These are phyloP conservation scores for Phylloscopus collybita DNA, from an alignment of 2,797 vertebrate genomes.

Conservation along the genomic window DNA sequence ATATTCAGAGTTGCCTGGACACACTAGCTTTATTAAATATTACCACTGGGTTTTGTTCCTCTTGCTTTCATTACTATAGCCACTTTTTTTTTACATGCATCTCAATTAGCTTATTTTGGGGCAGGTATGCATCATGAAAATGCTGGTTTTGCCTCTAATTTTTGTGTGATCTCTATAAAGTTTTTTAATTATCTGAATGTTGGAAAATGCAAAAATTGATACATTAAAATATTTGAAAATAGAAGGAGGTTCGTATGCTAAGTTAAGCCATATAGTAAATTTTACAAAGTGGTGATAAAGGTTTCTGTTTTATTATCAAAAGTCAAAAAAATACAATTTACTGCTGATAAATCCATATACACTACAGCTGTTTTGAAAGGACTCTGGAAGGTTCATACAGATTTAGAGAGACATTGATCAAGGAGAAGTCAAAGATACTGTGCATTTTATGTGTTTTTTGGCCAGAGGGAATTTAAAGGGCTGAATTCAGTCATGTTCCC, in stretches of 20 bases:
- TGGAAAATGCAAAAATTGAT: background rate
- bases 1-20: background rate
- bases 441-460: background rate
- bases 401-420: background rate
- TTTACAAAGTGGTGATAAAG: background rate
- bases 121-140: background rate
- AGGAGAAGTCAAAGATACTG: background rate
- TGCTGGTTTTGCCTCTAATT: fast-evolving
- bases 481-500: background rate
- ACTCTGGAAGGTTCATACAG: background rate
- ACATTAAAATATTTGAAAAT: background rate
- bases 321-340: background rate
- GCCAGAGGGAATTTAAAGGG: background rate
- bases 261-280: background rate
- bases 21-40: background rate
- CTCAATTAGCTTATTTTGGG: background rate
- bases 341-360: background rate
- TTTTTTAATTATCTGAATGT: background rate
- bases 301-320: background rate
- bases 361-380: background rate
- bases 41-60: background rate
- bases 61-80: background rate
- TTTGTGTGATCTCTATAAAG: background rate
- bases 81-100: background rate
- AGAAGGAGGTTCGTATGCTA: background rate